These are phyloP conservation scores for Ramphastos sulfuratus DNA, from an alignment of 2,113 vertebrate species.

Conservation along the genomic window DNA sequence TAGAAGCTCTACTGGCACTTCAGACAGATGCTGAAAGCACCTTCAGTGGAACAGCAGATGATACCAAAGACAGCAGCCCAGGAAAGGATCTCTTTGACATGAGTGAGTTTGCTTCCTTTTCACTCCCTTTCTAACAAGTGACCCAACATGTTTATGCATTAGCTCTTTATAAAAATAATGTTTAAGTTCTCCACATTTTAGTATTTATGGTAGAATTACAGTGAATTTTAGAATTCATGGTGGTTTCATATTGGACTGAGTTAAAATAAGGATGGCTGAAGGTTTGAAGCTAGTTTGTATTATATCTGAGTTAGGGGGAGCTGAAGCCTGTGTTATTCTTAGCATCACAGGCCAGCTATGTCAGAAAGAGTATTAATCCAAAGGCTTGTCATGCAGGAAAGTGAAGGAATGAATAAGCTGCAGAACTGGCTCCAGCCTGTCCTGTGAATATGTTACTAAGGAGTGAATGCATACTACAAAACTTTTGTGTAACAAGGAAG, in stretches of 20 bases:
- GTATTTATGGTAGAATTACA: background rate
- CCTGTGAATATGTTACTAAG: background rate
- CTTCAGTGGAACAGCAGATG: constrained; percentile 62
- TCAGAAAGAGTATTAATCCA: background rate
- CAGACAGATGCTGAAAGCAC: constrained; percentile 76
- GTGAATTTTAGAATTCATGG: background rate
- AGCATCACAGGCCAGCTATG: background rate
- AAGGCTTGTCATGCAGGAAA: background rate
- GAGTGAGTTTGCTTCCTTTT: constrained; percentile 83
- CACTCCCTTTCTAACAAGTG: background rate
- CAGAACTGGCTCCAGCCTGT: background rate
- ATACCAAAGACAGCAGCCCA: constrained; percentile 82
- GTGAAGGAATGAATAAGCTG: background rate
- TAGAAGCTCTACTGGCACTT: constrained; percentile 77
- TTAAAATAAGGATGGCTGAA: background rate
- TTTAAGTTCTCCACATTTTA: background rate
- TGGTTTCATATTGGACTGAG: background rate
- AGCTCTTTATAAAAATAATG: background rate
- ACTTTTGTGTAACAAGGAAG: background rate
- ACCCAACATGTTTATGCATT: background rate
- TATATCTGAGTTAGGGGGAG: background rate
- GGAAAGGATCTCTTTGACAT: constrained; percentile 96
- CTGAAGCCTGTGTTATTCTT: background rate
- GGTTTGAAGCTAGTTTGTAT: background rate
- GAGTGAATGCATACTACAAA: background rate